Evolutionary conservation across 2,888 invertebrate genomes (phyloP).

Genomic region (Troilus luridus): DNA sequence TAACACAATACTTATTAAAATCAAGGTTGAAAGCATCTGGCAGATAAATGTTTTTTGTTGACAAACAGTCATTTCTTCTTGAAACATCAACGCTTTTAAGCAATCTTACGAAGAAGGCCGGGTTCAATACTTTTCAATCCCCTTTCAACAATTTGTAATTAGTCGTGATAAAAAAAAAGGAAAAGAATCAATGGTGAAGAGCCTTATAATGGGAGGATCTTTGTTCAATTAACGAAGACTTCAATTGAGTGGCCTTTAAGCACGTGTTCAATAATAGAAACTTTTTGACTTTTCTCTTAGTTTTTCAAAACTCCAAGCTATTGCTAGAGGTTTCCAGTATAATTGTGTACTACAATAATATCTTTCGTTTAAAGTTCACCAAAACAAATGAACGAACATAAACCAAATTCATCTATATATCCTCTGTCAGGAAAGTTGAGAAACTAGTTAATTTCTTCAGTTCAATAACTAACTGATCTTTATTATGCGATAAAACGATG

Average conservation of each 20-base stretch:
- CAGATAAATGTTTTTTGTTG: not conserved
- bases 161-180: not conserved
- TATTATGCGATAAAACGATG: no score
- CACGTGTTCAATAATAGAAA: constrained; percentile 19
- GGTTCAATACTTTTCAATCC: not conserved
- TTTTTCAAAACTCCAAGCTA: not conserved
- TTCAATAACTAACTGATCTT: no score
- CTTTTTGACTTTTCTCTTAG: not conserved
- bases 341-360: no score
- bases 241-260: not conserved
- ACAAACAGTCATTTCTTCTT: not conserved
- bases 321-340: not conserved
- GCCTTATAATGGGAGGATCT: constrained; percentile 25
- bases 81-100: not conserved
- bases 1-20: no score
- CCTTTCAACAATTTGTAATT: not conserved
- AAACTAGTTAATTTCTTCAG: no score
- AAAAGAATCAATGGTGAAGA: constrained; percentile 1
- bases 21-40: not conserved
- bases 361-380: no score
- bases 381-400: no score
- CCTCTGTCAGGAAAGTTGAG: no score
- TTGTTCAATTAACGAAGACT: not conserved
- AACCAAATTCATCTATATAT: no score
- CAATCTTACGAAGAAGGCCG: not conserved